A percentile compares a stretch with the other conserved stretches of the same genome.
phyloP scores from a whole-genome alignment of 2,797 vertebrate species.

The Parambassis ranga region DNA sequence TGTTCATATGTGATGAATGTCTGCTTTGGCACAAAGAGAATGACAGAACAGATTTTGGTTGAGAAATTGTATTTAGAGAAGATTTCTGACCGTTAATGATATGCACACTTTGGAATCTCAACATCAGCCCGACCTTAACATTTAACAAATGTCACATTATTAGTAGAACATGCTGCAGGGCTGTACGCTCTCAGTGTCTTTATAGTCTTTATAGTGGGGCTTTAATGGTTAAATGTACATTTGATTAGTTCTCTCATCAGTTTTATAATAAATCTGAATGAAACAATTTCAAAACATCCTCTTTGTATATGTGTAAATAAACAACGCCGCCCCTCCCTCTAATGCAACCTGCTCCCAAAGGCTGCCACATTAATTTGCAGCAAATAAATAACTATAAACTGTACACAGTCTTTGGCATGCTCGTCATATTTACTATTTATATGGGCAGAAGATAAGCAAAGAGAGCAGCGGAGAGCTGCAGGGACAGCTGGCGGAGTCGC shows the following conservation, averaged over 20 bases:
- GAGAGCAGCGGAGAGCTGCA: no score
- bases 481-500: no score
- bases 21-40: background rate
- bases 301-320: no score
- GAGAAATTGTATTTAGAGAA: constrained; percentile 9
- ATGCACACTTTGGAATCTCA: background rate
- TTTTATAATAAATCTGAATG: no score
- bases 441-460: no score
- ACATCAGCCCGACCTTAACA: background rate
- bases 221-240: background rate
- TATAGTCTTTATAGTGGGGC: background rate
- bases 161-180: background rate
- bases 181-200: background rate
- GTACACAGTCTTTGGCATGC: no score
- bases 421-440: no score
- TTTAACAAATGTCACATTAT: constrained; percentile 3
- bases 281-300: no score
- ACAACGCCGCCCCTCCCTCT: no score
- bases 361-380: no score
- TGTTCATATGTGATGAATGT: constrained; percentile 27
- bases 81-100: constrained; percentile 2
- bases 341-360: no score
- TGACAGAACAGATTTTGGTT: background rate
- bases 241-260: constrained; percentile 23
- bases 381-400: no score